phyloP scores from a whole-genome alignment of 2,113 vertebrate genomes.

The Vidua chalybeata region DNA sequence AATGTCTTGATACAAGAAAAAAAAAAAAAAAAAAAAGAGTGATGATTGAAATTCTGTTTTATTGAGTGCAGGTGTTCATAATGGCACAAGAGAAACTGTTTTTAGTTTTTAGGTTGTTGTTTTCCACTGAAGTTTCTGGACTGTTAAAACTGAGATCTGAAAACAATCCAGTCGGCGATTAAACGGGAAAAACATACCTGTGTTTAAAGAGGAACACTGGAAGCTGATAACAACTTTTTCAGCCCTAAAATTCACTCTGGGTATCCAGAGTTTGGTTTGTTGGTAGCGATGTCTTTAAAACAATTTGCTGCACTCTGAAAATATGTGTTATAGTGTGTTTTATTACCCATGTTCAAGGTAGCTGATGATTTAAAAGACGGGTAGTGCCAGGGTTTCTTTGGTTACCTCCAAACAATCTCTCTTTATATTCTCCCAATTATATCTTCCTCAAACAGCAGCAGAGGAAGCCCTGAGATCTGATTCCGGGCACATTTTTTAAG shows the following conservation, averaged over 20 bases:
- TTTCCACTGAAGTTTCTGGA: background rate
- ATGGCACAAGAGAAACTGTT: background rate
- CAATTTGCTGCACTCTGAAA: background rate
- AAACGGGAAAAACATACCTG: background rate
- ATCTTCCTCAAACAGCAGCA: background rate
- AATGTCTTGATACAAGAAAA: background rate
- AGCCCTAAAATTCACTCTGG: background rate
- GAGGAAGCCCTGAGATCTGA: background rate
- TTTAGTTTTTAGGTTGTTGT: background rate
- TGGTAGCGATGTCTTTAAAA: background rate
- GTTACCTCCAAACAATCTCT: slow-evolving; percentile 2
- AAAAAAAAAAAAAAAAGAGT: background rate
- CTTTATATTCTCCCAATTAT: background rate
- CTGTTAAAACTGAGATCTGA: background rate
- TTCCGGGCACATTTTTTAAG: background rate
- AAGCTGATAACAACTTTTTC: background rate
- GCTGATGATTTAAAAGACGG: background rate
- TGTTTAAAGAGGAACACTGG: background rate
- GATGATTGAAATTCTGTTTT: background rate
- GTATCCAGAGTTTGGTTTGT: background rate
- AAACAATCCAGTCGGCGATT: background rate
- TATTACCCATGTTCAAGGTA: background rate
- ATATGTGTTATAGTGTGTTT: background rate
- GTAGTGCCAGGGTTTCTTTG: background rate
- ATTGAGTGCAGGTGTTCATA: background rate